Evolutionary conservation across 1,140 invertebrate genomes (phyloP), one percentile per base, ranked within the genome.

Genomic region (Ostrea edulis): DNA sequence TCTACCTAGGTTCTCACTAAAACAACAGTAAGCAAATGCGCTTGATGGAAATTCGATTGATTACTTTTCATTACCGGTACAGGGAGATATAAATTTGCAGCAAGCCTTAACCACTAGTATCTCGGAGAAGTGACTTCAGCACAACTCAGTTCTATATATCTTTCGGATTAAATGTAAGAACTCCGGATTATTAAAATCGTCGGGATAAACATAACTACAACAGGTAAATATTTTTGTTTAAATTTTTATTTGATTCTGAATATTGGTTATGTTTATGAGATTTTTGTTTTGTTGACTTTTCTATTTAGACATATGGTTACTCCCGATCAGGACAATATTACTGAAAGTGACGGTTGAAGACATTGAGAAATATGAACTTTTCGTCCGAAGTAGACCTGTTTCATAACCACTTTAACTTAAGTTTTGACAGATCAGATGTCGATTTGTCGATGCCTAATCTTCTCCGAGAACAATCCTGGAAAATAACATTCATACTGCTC

Each of bases 401-500:
- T 12, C 20, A 20, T 17, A 62, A n/a, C 25, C 9, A 77, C 12
- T 35, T 77, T 9, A 77, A 77, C 68, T 29, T 29, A 8, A 77
- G 14, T 14, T 77, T 29, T 35, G 68, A 77, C 29, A 77, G 25
- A 35, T 77, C 25, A 14, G 68, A 77, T 25, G 68, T 77, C 22
- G 68, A 77, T 35, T 25, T 77, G 11, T 77, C 68, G 11, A 77
- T 77, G 68, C 68, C 68, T 14, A 77, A 77, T 35, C 68, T 84
- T 4, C 68, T 91, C 84, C 86, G 87, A 62, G 87, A 83, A 89
- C 58, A 71, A 89, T 84, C 89, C 20, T 93, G 93, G 93, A 91
- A 77, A 77, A 77, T 77, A 29, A 77, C 68, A 14, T 77, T 95
- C 84, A 91, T 94, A 65, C 88, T 91, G 29, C 88, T 94, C 51